Base-by-base conservation (phyloP, 2,888 invertebrate genomes). In the Plusia festucae region DNA sequence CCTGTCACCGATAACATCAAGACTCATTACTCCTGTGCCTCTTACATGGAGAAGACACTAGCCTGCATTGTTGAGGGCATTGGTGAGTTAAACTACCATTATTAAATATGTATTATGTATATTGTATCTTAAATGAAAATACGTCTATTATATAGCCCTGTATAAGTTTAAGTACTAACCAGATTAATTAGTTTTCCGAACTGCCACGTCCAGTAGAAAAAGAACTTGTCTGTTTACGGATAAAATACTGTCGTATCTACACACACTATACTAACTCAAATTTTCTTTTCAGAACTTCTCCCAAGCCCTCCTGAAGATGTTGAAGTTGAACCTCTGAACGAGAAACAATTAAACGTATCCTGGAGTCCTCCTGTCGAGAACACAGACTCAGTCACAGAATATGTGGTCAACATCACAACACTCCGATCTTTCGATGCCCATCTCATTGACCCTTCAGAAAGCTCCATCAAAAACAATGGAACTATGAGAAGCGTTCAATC, bases 51-150 rank as follows among this genome's bases (percentile, higher is more conserved):
- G 84, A 97, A 97, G 81, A 98, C 98, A 0, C 88, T 98, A 44
- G 97, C 98, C 63, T 98, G 98, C 85, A 98, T 98, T 76, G 96
- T 97, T 30, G 97, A 97, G 90, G 98, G 98, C 58, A 97, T 98
- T 67, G 95, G 95, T 95, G 79, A 85, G 89, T 74, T 11, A 30
- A 44, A 34, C n/a, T n/a, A n/a, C n/a, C n/a, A n/a, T n/a, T n/a
- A n/a, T n/a, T n/a, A n/a, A n/a, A n/a, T n/a, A n/a, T n/a, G n/a
- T n/a, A n/a, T n/a, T n/a, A n/a, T n/a, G n/a, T n/a, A n/a, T n/a
- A n/a, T n/a, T n/a, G n/a, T n/a, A n/a, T n/a, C n/a, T 16, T 24
- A 24, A 24, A 24, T 24, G 24, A 2, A 5, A 24, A 24, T 24
- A 5, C 24, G 24, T 24, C n/a, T n/a, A n/a, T n/a, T n/a, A n/a